Base-by-base conservation (phyloP, 2,888 invertebrate species). In the Bellardia bayeri region DNA sequence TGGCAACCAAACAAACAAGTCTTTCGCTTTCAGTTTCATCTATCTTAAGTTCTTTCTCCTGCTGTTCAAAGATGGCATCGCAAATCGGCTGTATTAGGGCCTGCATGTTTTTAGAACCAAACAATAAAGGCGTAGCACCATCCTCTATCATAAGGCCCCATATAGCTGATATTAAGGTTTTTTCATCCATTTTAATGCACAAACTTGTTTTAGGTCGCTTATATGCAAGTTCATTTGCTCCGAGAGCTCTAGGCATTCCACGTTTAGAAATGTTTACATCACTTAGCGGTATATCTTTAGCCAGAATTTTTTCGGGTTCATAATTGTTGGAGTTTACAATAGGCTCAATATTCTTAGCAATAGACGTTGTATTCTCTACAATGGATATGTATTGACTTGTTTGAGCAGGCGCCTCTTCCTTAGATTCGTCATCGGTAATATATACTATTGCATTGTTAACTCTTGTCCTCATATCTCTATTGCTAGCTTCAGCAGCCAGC, bases 81-180 rank as follows among this genome's bases (percentile, higher is more conserved):
- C 75, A 84, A 6, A 81, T 6, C 11, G 87, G 87, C 0, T 33
- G 30, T 37, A 87, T 5, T 11, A 87, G 2, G 2, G 61, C n/a
- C 16, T 76, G 61, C 81, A 87, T 68, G 51, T 87, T 72, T 40
- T 74, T 84, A 8, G 84, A 81, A 33, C 23, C 76, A n/a, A 87
- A 78, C 8, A 84, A 3, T 16, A 7, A 13, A 1, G 84, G 84
- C 1, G 13, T 4, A 33, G 84, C n/a, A 11, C 81, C 68, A 3
- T 87, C 84, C 6, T 87, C 84, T 2, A 84, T 6, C 23, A 87
- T 61, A 1, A 87, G 68, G 13, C 84, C 87, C 72, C 76, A 49
- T 4, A 82, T 45, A 0, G 84, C 72, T 16, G 49, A 42, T 4
- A 64, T 58, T 23, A 87, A 0, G 2, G 33, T 63, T 33, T 74